A percentile compares a stretch with the other conserved stretches of the same genome.
Evolutionary conservation across 2,113 vertebrate species (phyloP).

Genomic region (Sinocyclocheilus anophthalmus): DNA sequence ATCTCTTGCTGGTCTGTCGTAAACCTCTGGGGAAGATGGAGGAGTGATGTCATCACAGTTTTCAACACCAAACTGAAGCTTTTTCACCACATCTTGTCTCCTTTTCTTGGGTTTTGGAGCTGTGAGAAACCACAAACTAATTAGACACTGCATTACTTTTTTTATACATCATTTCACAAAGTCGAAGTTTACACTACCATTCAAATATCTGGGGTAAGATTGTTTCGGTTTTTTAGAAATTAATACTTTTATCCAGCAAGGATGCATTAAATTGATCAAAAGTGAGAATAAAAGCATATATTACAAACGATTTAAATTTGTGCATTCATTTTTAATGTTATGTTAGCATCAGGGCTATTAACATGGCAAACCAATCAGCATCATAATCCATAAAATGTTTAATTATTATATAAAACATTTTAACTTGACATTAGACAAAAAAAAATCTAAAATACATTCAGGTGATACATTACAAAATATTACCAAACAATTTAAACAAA

Average conservation of each 20-base stretch:
- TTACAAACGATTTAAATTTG: no score
- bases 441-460: no score
- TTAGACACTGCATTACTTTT: not conserved
- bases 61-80: constrained; percentile 73
- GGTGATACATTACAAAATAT: no score
- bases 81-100: constrained; percentile 84
- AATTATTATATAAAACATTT: no score
- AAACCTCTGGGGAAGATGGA: constrained; percentile 72
- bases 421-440: no score
- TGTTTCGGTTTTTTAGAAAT: not conserved
- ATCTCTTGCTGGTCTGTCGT: not conserved
- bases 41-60: constrained; percentile 71
- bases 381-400: no score
- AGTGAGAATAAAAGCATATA: not conserved
- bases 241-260: not conserved
- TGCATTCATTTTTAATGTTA: no score
- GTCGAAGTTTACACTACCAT: not conserved
- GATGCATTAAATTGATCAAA: not conserved
- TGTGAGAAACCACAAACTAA: constrained; percentile 52
- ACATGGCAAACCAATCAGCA: no score
- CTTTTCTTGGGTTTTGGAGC: constrained; percentile 82
- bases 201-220: not conserved
- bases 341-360: no score
- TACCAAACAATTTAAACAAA: no score
- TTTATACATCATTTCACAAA: not conserved